Base-by-base conservation (phyloP, 2,113 vertebrate species). In the Bufo gargarizans region DNA sequence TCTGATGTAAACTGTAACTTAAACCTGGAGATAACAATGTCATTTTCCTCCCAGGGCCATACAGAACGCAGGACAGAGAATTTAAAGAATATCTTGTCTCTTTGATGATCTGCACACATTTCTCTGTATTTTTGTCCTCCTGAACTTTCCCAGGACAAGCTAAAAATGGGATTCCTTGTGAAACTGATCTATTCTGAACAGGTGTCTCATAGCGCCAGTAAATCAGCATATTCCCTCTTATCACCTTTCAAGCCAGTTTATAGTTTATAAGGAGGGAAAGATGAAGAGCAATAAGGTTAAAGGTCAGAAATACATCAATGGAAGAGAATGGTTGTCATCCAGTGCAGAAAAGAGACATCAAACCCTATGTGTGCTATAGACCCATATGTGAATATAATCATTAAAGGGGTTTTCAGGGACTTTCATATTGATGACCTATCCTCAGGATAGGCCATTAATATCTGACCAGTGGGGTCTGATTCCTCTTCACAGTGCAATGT, bases 101-200 rank as follows among this genome's bases (percentile, higher is more conserved):
- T 85, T 85, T 85, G 83, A 74, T 72, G 83, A 74, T 58, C 11
- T 72, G 53, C 17, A 76, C 69, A 74, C 59, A 85, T 85, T 76
- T 59, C 69, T 59, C 47, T 16, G 74, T 67, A 71, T 84, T 33
- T 55, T 13, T 86, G 50, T 69, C 47, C 76, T 53, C 77, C 16
- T 43, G 53, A 56, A 87, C 43, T 82, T 88, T 88, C 86, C 79
- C 79, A 76, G 79, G 86, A 88, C 63, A 82, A 63, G 43, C 45
- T 45, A 50, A 85, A 86, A 86, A 86, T 77, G 58, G 49, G 79
- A 59, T 61, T 82, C 79, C 56, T 16, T 50, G 14, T 82, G 86
- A 76, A 88, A 88, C 20, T 88, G 79, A 88, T 88, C 78, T 82
- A 76, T 33, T 74, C 45, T 49, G 4, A 82, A 82, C 86, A 88